A percentile compares a stretch with the other conserved stretches of the same genome.
Evolutionary conservation across 2,113 vertebrate genomes (phyloP).

Genomic region (Copsychus sechellarum): DNA sequence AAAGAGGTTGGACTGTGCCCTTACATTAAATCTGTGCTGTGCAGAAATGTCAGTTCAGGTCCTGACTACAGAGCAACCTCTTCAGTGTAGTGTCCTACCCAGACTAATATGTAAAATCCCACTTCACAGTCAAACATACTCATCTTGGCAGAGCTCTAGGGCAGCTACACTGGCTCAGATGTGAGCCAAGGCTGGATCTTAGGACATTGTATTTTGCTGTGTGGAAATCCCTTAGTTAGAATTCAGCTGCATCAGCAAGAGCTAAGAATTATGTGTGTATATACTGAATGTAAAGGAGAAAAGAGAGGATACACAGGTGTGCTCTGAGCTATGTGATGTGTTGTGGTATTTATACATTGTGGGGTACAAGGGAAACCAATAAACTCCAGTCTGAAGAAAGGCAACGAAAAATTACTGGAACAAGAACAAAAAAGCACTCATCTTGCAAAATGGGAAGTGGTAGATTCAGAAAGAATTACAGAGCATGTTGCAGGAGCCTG

Average conservation of each 20-base stretch:
- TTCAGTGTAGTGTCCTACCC: neutral
- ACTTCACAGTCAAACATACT: neutral
- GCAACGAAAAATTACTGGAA: neutral
- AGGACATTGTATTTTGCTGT: neutral
- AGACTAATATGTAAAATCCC: neutral
- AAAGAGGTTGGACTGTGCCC: neutral
- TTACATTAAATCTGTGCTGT: neutral
- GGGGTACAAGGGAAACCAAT: neutral
- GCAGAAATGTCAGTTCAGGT: neutral
- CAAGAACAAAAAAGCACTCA: neutral
- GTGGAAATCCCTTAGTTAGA: neutral
- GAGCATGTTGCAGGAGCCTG: neutral
- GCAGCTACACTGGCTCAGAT: neutral
- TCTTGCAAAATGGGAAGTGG: neutral
- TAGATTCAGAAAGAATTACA: neutral
- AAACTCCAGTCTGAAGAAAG: neutral
- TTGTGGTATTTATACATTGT: neutral
- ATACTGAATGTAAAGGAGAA: neutral
- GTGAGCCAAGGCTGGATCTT: neutral
- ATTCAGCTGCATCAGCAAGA: neutral
- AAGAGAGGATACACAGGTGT: neutral
- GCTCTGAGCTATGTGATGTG: neutral
- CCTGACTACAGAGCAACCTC: neutral
- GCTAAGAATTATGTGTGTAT: neutral
- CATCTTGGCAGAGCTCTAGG: neutral